Base-by-base conservation (phyloP, 2,888 invertebrate genomes). In the Shargacucullia verbasci region DNA sequence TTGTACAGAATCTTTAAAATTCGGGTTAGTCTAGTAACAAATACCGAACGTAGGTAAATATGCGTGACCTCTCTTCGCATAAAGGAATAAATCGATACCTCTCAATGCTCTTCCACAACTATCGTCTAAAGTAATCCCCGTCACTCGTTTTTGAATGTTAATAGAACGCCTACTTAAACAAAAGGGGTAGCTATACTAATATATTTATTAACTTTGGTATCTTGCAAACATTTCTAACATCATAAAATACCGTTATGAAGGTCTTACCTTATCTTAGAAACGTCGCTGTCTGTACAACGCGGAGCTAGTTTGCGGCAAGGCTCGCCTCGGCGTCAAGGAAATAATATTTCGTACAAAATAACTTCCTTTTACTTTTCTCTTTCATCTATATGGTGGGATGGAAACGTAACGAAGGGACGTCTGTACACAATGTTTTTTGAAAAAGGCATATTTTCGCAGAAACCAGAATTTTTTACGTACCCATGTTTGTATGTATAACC, bases 261-360 rank as follows among this genome's bases (percentile, higher is more conserved):
- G 43, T 43, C 38, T 39, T 50, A 54, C 58, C 58, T 73, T 64
- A 70, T 52, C 61, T 52, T 33, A 48, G 39, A 39, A 53, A 45
- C 47, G 41, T 45, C 31, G 37, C 38, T 27, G 52, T 37, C 33
- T 45, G 31, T 37, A 35, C 38, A 34, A 50, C 47, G 50, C 44
- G 14, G 37, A 41, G 43, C 48, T 66, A 71, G 72, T 68, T 63
- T 48, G 53, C 46, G 12, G 45, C 49, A 35, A 57, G 27, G 29
- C 59, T 40, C 56, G 53, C 33, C 39, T 47, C 27, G 31, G 41
- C 41, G 31, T 47, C 43, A 50, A 39, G 46, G 53, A 73, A 64
- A 73, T 69, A 56, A 69, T 73, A 59, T 69, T 64, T 69, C 38
- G 46, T 46, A 49, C 52, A 14, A 56, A 60, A 64, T 54, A 60